Evolutionary conservation across 37 sponge, comb jelly and placozoan species (phyloP).

Genomic region (Beroe forskalii): DNA sequence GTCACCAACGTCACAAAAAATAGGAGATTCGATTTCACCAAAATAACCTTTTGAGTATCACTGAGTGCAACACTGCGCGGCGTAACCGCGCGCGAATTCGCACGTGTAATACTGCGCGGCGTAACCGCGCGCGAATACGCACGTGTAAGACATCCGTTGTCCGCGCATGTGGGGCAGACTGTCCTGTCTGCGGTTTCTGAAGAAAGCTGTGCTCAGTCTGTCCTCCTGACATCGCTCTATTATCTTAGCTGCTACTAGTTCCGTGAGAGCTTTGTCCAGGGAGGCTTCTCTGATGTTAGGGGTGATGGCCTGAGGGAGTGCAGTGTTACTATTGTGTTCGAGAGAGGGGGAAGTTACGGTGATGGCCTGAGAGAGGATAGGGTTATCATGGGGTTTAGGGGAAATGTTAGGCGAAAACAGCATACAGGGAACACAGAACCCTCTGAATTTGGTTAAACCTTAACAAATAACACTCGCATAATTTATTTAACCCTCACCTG

Average conservation of each 20-base stretch:
- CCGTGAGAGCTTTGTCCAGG: conserved; percentile 45
- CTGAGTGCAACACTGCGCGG: no score
- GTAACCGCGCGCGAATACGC: not conserved
- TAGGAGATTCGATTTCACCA: not conserved
- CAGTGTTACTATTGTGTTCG: not conserved
- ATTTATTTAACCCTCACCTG: no score
- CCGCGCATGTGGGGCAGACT: conserved; percentile 15
- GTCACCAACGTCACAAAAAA: not conserved
- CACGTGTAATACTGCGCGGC: conserved; percentile 63
- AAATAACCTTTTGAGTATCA: no score
- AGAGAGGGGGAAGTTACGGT: no score
- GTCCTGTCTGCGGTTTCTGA: conserved; percentile 59
- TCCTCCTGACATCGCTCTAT: conserved; percentile 63
- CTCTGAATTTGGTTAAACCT: no score
- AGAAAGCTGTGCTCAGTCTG: conserved; percentile 54
- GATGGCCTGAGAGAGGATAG: no score
- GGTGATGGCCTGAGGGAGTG: conserved; percentile 24
- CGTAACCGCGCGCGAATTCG: not conserved
- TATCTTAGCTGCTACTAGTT: conserved; percentile 44
- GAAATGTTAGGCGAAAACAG: no score
- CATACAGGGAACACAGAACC: no score
- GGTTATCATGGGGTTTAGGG: no score
- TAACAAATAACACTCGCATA: no score
- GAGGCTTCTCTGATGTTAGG: conserved; percentile 47
- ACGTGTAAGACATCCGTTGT: conserved; percentile 50